phyloP scores from a whole-genome alignment of 2,888 invertebrate species.

The Magallana nippona region DNA sequence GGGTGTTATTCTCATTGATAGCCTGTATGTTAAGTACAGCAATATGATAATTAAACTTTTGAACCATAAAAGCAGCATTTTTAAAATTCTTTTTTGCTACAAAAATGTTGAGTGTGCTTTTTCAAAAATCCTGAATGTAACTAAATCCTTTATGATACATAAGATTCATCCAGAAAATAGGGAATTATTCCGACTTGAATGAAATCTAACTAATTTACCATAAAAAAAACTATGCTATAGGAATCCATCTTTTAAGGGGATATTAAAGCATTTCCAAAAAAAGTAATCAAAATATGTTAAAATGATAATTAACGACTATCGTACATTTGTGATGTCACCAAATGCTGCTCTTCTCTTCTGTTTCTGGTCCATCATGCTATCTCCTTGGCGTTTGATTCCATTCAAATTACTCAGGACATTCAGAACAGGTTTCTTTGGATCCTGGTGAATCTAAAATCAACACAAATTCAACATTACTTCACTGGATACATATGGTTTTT shows the following conservation, averaged over 20 bases:
- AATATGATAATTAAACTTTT: too few species aligned
- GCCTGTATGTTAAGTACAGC: slow-evolving; percentile 52
- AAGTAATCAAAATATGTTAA: not conserved
- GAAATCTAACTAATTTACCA: too few species aligned
- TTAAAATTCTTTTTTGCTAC: too few species aligned
- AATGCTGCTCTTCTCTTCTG: slow-evolving; percentile 86
- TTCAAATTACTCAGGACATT: slow-evolving; percentile 33
- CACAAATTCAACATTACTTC: not conserved
- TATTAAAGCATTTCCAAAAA: too few species aligned
- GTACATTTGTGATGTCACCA: slow-evolving; percentile 90
- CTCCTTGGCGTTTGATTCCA: slow-evolving; percentile 62
- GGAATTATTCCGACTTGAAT: too few species aligned
- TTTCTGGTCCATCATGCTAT: slow-evolving; percentile 58
- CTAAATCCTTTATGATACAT: too few species aligned
- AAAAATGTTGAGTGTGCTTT: too few species aligned
- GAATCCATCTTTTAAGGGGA: not conserved
- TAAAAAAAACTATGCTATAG: too few species aligned
- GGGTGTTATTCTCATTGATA: slow-evolving; percentile 54
- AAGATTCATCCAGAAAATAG: too few species aligned
- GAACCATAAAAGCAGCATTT: too few species aligned
- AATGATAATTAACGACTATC: not conserved
- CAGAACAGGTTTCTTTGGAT: slow-evolving; percentile 24
- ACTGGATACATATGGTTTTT: too few species aligned
- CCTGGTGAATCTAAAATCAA: slow-evolving; percentile 49
- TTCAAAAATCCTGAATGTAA: too few species aligned